Evolutionary conservation across 2,888 invertebrate species (phyloP).

Genomic region (Andrena marginata): DNA sequence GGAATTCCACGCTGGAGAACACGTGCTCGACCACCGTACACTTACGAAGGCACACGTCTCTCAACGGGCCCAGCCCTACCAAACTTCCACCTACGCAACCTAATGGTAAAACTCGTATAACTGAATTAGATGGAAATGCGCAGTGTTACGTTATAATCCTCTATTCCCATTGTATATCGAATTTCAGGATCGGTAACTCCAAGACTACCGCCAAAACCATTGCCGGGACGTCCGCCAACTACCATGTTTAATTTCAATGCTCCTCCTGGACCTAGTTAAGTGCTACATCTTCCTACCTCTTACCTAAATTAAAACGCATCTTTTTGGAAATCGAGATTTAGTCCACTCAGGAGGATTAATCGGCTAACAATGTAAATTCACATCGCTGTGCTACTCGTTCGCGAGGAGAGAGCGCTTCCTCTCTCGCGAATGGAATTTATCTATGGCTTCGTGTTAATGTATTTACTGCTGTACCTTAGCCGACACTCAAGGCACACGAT

Average conservation of each 20-base stretch:
- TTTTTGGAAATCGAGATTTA: slow-evolving; percentile 68
- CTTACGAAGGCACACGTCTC: slow-evolving; percentile 83
- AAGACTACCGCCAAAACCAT: slow-evolving; percentile 83
- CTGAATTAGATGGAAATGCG: neutral
- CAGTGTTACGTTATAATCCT: neutral
- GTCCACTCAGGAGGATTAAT: slow-evolving; percentile 70
- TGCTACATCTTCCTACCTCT: slow-evolving; percentile 66
- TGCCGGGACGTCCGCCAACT: slow-evolving; percentile 82
- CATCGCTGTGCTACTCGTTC: slow-evolving; percentile 15
- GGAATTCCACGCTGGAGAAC: slow-evolving; percentile 82
- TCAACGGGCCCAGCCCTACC: slow-evolving; percentile 84
- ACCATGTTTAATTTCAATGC: slow-evolving; percentile 84
- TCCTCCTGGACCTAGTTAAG: slow-evolving; percentile 81
- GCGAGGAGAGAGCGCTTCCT: neutral
- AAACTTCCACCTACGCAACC: slow-evolving; percentile 81
- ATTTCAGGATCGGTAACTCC: slow-evolving; percentile 82
- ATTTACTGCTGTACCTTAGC: slow-evolving; percentile 25
- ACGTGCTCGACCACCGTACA: slow-evolving; percentile 74
- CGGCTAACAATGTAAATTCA: slow-evolving; percentile 44
- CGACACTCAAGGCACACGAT: neutral
- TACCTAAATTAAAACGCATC: slow-evolving; percentile 54
- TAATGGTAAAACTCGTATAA: slow-evolving; percentile 75
- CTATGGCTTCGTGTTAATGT: slow-evolving; percentile 24
- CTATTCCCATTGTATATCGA: neutral
- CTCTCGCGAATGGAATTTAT: slow-evolving; percentile 8